These are phyloP conservation scores for Ptychadena robeensis DNA, from an alignment of 2,797 vertebrate species.

Conservation along the genomic window DNA sequence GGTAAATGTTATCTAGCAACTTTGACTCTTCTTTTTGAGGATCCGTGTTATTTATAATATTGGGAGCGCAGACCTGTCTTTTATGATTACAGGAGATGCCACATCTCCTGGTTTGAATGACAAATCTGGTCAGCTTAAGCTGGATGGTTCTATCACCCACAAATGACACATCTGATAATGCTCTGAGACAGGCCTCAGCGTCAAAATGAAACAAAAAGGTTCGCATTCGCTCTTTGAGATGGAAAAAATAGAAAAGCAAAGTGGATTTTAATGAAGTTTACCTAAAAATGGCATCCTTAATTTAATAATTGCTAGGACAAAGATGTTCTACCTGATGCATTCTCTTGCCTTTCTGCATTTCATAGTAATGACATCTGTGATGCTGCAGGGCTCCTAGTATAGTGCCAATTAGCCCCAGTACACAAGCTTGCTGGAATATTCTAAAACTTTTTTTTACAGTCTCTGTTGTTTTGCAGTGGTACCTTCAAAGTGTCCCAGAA, in stretches of 20 bases:
- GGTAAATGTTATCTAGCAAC: slow-evolving; percentile 37
- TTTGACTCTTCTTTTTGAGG: slow-evolving; percentile 51
- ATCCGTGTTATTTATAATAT: slow-evolving; percentile 56
- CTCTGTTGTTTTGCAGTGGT: slow-evolving; percentile 2
- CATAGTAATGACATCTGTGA: slow-evolving; percentile 34
- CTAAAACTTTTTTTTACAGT: slow-evolving; percentile 18
- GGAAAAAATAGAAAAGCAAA: slow-evolving; percentile 14
- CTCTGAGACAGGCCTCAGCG: slow-evolving; percentile 47
- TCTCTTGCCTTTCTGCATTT: slow-evolving; percentile 25
- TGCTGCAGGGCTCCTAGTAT: slow-evolving; percentile 44
- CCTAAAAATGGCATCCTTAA: slow-evolving; percentile 48
- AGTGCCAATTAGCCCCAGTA: slow-evolving; percentile 40
- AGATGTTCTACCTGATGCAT: slow-evolving; percentile 38
- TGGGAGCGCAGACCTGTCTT: slow-evolving; percentile 50
- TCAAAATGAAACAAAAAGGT: slow-evolving; percentile 52
- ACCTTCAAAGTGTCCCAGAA: slow-evolving; percentile 12
- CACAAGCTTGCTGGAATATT: slow-evolving; percentile 1
- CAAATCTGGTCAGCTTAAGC: slow-evolving; percentile 55
- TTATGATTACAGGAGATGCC: slow-evolving; percentile 51
- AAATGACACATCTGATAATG: slow-evolving; percentile 58
- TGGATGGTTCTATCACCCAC: slow-evolving; percentile 53
- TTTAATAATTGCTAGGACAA: slow-evolving; percentile 44
- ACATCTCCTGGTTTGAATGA: slow-evolving; percentile 57
- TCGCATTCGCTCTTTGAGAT: slow-evolving; percentile 18
- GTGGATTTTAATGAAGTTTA: slow-evolving; percentile 56